Percentiles rank a stretch among this genome's conserved stretches.
These are phyloP conservation scores for Trachurus trachurus DNA, from an alignment of 2,797 vertebrate genomes.

Conservation along the genomic window DNA sequence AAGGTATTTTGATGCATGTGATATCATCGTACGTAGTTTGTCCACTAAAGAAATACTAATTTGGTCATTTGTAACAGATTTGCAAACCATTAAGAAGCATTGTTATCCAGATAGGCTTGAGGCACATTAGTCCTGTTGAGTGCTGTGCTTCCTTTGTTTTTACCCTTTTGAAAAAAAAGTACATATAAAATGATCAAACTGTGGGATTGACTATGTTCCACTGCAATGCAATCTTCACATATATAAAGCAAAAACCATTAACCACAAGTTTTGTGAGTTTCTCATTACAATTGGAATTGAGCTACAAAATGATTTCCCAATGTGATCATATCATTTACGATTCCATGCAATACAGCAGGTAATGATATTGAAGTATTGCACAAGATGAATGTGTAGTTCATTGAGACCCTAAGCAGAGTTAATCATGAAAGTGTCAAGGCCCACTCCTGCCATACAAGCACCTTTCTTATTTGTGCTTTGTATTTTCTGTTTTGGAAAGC, in stretches of 20 bases:
- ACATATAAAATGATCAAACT: background rate
- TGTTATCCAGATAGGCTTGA: background rate
- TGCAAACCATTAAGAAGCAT: no score
- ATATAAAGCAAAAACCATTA: background rate
- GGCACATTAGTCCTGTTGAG: background rate
- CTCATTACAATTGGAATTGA: no score
- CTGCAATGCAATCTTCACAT: background rate
- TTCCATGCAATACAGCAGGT: background rate
- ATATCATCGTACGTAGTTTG: no score
- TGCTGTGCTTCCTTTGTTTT: background rate
- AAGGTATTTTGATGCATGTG: no score
- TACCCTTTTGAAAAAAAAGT: no score
- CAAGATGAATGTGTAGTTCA: background rate
- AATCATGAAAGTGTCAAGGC: background rate
- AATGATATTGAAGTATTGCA: background rate
- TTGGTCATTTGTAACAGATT: no score
- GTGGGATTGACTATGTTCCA: background rate
- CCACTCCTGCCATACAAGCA: background rate
- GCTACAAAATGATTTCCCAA: background rate
- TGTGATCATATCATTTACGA: background rate
- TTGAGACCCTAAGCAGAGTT: background rate
- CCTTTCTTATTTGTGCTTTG: background rate
- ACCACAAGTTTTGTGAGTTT: background rate
- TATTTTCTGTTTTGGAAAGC: conserved; percentile 9
- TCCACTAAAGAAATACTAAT: no score